These are phyloP conservation scores for Drosophila watanabei DNA, from an alignment of 1,140 invertebrate species.

Conservation along the genomic window DNA sequence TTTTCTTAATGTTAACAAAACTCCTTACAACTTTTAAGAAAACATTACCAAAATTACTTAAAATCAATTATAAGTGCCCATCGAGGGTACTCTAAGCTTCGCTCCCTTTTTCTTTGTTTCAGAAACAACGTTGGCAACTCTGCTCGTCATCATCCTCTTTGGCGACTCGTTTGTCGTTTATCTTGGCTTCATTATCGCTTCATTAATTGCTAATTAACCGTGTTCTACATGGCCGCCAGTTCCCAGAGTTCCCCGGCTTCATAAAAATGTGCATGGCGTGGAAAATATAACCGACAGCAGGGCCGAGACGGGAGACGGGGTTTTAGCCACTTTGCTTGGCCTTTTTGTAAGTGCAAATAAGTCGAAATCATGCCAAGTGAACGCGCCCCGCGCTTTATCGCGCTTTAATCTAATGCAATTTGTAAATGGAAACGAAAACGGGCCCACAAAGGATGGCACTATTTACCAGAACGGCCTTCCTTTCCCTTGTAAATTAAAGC, in stretches of 20 bases:
- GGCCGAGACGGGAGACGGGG: neutral
- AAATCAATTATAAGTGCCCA: neutral
- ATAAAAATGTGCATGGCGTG: slow-evolving; percentile 79
- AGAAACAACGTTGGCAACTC: slow-evolving; percentile 11
- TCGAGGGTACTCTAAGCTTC: slow-evolving; percentile 7
- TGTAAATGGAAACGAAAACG: slow-evolving; percentile 71
- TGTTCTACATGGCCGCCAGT: slow-evolving; percentile 74
- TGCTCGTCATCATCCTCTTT: slow-evolving; percentile 27
- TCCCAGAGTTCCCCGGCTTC: slow-evolving; percentile 50
- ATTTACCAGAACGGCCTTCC: neutral
- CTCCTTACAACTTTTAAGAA: neutral
- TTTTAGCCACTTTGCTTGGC: slow-evolving; percentile 52
- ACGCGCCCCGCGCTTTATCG: slow-evolving; percentile 73
- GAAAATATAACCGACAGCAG: slow-evolving; percentile 64
- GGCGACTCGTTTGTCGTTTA: slow-evolving; percentile 64
- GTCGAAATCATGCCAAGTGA: slow-evolving; percentile 82
- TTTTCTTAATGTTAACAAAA: neutral
- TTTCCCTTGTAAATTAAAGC: slow-evolving; percentile 73
- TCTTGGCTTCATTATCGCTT: slow-evolving; percentile 83
- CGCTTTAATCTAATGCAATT: slow-evolving; percentile 82
- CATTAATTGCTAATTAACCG: slow-evolving; percentile 84
- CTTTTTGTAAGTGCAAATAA: slow-evolving; percentile 84
- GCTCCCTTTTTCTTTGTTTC: slow-evolving; percentile 20
- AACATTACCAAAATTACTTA: neutral
- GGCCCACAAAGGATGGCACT: slow-evolving; percentile 38